These are phyloP conservation scores for Rhadina sibilatrix DNA, from an alignment of 2,113 vertebrate genomes.

Conservation along the genomic window DNA sequence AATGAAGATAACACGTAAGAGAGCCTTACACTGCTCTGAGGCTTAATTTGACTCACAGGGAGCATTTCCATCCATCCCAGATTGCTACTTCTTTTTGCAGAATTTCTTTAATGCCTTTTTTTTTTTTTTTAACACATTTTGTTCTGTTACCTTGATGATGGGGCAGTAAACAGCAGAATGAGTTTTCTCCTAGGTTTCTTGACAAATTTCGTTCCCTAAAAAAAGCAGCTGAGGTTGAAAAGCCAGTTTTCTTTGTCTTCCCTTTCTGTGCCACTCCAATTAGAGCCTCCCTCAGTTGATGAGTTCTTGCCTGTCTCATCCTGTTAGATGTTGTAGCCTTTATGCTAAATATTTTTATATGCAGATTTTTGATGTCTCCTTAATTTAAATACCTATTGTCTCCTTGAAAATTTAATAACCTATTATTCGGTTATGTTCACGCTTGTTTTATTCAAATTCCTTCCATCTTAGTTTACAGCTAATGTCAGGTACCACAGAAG, in stretches of 20 bases:
- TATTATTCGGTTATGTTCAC: background rate
- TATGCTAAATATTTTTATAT: background rate
- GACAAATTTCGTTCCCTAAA: background rate
- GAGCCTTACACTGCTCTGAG: conserved; percentile 14
- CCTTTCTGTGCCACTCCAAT: conserved; percentile 46
- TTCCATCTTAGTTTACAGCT: background rate
- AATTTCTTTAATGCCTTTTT: conserved; percentile 36
- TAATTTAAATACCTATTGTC: conserved; percentile 36
- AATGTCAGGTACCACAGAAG: background rate
- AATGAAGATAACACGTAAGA: conserved; percentile 26
- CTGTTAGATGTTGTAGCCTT: background rate
- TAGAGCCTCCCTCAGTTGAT: background rate
- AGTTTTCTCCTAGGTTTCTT: conserved; percentile 5
- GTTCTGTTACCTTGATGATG: conserved; percentile 47
- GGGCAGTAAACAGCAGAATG: background rate
- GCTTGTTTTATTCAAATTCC: background rate
- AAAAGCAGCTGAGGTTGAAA: background rate
- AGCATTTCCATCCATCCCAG: background rate
- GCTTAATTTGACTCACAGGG: conserved; percentile 3
- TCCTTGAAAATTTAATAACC: background rate
- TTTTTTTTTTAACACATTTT: conserved; percentile 1
- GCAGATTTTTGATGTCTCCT: conserved; percentile 6
- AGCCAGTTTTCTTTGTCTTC: conserved; percentile 23
- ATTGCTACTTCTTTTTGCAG: background rate
- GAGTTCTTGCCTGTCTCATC: conserved; percentile 51